phyloP scores from a whole-genome alignment of 2,888 invertebrate species.

The Lottia gigantea region DNA sequence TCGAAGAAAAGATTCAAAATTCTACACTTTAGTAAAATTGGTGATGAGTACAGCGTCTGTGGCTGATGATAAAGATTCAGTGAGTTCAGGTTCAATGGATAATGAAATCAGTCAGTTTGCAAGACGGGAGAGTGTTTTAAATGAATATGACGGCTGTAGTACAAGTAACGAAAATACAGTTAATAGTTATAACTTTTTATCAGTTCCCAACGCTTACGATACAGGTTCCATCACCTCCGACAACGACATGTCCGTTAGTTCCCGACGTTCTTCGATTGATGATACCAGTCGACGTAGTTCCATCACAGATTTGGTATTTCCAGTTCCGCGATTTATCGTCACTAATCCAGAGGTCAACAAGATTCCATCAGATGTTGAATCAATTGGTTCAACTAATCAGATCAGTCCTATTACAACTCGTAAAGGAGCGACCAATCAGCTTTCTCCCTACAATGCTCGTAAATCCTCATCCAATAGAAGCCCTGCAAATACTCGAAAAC shows the following conservation, averaged over 20 bases:
- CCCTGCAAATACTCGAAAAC: background rate
- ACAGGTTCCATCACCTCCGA: conserved; percentile 24
- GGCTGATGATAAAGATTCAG: conserved; percentile 35
- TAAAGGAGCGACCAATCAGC: background rate
- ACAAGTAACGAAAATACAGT: conserved; percentile 36
- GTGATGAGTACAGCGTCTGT: conserved; percentile 40
- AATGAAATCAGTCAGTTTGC: conserved; percentile 35
- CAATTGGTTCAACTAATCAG: background rate
- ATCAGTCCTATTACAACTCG: background rate
- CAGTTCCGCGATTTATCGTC: background rate
- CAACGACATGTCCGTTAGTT: conserved; percentile 7
- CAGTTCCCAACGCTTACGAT: conserved; percentile 25
- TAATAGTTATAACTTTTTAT: conserved; percentile 28
- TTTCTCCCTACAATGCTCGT: background rate
- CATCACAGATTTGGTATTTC: conserved; percentile 12
- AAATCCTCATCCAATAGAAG: conserved; percentile 1
- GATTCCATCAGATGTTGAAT: background rate
- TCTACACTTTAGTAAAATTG: conserved; percentile 39
- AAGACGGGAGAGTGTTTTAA: conserved; percentile 33
- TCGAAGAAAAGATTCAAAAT: conserved; percentile 41
- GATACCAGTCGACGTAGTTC: conserved; percentile 13
- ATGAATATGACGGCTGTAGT: conserved; percentile 26
- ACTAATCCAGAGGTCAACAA: background rate
- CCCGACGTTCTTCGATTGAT: background rate
- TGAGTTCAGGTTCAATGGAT: conserved; percentile 34